Evolutionary conservation across 2,888 invertebrate species (phyloP), one percentile per base, ranked within the genome.

Genomic region (Aphodius sticticus): DNA sequence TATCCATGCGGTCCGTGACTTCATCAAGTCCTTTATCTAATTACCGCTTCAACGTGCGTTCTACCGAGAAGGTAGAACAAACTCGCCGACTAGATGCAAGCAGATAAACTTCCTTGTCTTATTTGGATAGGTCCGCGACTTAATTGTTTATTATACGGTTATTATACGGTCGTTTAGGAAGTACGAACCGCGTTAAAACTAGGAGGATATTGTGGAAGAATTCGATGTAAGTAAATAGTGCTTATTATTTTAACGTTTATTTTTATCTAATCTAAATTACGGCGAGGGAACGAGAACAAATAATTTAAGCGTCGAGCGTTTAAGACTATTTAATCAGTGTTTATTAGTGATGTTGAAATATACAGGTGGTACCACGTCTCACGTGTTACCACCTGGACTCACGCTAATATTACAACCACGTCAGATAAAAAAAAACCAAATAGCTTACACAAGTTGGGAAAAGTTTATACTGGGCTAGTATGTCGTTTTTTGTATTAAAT

Each of bases 11-110:
- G 7, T 53, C 53, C 26, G 26, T 53, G 53, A 53, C 53, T 53
- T 53, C 53, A 53, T 53, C 53, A 53, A 53, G 53, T 53, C 53
- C 53, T 53, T 53, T 53, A 53, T 53, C 53, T 53, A 53, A 53
- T 53, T 53, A 53, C 53, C 12, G 53, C 53, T 53, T 53, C 53
- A 53, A 2, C 53, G 53, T 5, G 53, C 53, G 53, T 53, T 53
- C 53, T 12, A 53, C 53, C 53, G 53, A 53, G 53, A 53, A 53
- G 53, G 53, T 12, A 53, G 53, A 53, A 53, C 53, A 53, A 53
- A 12, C 53, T 53, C 53, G 53, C 53, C 53, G 53, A 53, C 53
- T 53, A 53, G 53, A 53, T 53, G 53, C 53, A 53, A 53, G 53
- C 4, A 53, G 53, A 53, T 7, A 53, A 53, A 53, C 53, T 7